These are phyloP conservation scores for Naso thynnoides DNA, from an alignment of 2,797 vertebrate species.

Conservation along the genomic window DNA sequence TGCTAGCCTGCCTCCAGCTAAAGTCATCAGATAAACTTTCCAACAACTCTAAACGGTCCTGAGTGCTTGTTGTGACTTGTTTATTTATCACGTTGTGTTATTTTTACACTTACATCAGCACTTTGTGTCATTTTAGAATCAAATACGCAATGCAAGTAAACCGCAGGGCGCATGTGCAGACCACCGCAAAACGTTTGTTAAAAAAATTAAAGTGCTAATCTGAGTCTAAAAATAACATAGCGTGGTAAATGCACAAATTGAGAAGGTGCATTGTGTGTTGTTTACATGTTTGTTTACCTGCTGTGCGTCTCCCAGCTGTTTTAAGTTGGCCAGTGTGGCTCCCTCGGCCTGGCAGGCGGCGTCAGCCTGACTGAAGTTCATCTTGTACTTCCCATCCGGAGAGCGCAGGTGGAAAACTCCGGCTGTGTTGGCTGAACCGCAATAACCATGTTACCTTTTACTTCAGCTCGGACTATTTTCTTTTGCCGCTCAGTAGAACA, in stretches of 20 bases:
- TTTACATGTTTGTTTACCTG: slow-evolving; percentile 84
- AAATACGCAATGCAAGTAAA: no score
- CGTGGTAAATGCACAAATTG: neutral
- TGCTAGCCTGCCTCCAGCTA: no score
- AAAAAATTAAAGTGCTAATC: no score
- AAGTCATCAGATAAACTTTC: no score
- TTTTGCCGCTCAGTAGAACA: neutral
- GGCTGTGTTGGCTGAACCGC: slow-evolving; percentile 87
- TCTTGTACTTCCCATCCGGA: slow-evolving; percentile 85
- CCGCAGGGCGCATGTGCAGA: no score
- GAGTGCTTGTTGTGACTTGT: no score
- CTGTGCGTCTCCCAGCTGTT: slow-evolving; percentile 92
- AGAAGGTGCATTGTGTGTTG: neutral
- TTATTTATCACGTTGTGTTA: no score
- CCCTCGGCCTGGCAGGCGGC: slow-evolving; percentile 87
- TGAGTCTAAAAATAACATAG: no score
- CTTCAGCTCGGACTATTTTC: neutral
- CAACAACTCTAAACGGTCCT: no score
- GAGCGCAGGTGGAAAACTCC: slow-evolving; percentile 94
- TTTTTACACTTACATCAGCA: no score
- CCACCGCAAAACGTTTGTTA: no score
- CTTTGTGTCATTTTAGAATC: no score
- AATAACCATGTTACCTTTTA: slow-evolving; percentile 2
- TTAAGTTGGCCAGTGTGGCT: slow-evolving; percentile 86
- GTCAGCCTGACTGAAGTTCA: slow-evolving; percentile 89